Evolutionary conservation across 2,888 invertebrate genomes (phyloP).

Genomic region (Podotricha telesiphe): DNA sequence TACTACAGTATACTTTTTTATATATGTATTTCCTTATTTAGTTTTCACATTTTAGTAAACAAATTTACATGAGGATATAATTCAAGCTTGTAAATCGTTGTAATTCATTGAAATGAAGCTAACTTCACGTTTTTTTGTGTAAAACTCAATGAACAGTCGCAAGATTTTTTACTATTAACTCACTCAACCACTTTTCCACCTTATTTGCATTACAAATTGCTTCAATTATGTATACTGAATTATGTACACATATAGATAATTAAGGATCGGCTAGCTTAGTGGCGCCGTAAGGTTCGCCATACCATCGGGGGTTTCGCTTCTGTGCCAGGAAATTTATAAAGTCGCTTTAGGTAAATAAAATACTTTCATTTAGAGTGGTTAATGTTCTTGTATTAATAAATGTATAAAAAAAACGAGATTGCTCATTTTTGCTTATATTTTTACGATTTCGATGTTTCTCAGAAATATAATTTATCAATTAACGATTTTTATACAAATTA

Average conservation of each 20-base stretch:
- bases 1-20: neutral
- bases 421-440: too few relatives aligned
- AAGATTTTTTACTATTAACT: slow-evolving; percentile 12
- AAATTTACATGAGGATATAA: neutral
- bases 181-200: slow-evolving; percentile 27
- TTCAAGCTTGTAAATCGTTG: neutral
- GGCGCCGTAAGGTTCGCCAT: too few relatives aligned
- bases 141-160: slow-evolving; percentile 17
- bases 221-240: slow-evolving; percentile 16
- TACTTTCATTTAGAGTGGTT: too few relatives aligned
- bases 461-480: too few relatives aligned
- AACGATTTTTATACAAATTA: too few relatives aligned
- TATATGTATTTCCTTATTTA: slow-evolving; percentile 3
- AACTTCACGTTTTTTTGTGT: slow-evolving; percentile 4
- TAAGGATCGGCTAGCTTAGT: neutral
- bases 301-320: neutral
- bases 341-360: too few relatives aligned
- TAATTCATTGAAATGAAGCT: slow-evolving; percentile 5
- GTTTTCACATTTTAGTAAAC: slow-evolving; percentile 2
- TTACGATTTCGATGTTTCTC: too few relatives aligned
- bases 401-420: too few relatives aligned
- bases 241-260: neutral
- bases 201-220: slow-evolving; percentile 30
- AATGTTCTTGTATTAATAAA: too few relatives aligned
- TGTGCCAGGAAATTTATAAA: too few relatives aligned